Evolutionary conservation across 2,113 vertebrate species (phyloP), one percentile per base, ranked within the genome.

Genomic region (Ifrita kowaldi): DNA sequence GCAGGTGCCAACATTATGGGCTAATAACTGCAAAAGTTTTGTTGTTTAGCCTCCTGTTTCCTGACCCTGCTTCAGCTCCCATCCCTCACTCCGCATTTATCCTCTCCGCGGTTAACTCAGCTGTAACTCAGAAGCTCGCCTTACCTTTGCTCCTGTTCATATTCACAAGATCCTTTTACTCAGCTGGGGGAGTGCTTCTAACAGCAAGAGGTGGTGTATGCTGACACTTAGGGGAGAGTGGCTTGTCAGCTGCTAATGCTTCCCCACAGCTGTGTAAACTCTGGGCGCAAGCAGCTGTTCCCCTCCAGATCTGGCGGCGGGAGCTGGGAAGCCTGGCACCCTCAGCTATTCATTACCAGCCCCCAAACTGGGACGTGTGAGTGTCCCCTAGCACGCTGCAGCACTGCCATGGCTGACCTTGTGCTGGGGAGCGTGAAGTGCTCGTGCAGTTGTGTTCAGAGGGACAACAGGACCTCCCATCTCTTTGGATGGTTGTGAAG

Each of bases 221-320:
- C 68, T 65, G 59, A 50, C 0, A 3, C 73, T 76, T 8, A 4
- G 39, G 83, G 73, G 52, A 89, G 73, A 87, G 30, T 3, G 41
- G 44, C 92, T 90, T 92, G 88, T 96, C 96, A 97, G 96, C 96
- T 96, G 95, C 77, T 89, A 95, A 95, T 2, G 15, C 93, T 94
- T 94, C 88, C 69, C 77, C 92, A 64, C 93, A 96, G 96, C 92
- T 96, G 95, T 93, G 96, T 95, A 94, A 96, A 96, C 94, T 93
- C 77, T 0, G 88, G 92, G 91, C 8, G 1, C 4, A 0, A 91
- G 95, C 96, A 97, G 94, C 96, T 97, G 96, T 96, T 97, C 95
- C 86, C 76, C 86, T 90, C 53, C 87, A 85, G 89, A 89, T 86
- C 89, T 70, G 91, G 30, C 80, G 39, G 39, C 6, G 0, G 94